Evolutionary conservation across 2,113 vertebrate species (phyloP).

Genomic region (Elanus axillaris): DNA sequence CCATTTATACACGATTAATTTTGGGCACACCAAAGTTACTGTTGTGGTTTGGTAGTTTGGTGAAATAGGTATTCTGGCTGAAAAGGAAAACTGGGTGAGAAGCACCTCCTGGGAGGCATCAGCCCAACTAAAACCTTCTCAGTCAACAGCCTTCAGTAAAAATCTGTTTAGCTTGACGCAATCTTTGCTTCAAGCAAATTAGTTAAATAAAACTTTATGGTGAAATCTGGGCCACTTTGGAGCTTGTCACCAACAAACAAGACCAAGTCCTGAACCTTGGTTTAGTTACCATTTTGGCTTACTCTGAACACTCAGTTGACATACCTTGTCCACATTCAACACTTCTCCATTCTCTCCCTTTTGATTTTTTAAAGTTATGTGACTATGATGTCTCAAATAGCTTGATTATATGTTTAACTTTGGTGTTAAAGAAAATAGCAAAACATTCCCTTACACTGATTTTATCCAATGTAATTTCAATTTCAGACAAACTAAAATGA

Average conservation of each 20-base stretch:
- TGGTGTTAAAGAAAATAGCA: no score
- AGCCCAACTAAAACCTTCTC: background rate
- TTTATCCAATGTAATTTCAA: background rate
- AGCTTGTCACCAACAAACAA: background rate
- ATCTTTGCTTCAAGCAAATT: background rate
- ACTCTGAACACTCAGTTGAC: background rate
- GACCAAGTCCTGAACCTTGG: background rate
- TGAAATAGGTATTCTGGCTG: background rate
- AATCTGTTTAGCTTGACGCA: background rate
- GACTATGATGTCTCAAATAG: background rate
- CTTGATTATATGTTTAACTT: background rate
- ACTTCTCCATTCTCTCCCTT: background rate
- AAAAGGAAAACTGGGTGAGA: background rate
- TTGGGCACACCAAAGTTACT: background rate
- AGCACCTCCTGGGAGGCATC: background rate
- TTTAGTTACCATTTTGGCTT: background rate
- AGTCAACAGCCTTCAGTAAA: background rate
- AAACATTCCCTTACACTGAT: background rate
- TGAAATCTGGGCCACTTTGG: background rate
- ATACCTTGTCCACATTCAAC: background rate
- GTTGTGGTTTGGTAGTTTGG: background rate
- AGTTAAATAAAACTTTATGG: background rate
- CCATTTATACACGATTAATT: background rate
- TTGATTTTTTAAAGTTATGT: background rate
- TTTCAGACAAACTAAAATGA: background rate